Percentiles rank a stretch among this genome's conserved stretches.
phyloP scores from a whole-genome alignment of 2,113 vertebrate genomes.

The Romanogobio albipinnatus region DNA sequence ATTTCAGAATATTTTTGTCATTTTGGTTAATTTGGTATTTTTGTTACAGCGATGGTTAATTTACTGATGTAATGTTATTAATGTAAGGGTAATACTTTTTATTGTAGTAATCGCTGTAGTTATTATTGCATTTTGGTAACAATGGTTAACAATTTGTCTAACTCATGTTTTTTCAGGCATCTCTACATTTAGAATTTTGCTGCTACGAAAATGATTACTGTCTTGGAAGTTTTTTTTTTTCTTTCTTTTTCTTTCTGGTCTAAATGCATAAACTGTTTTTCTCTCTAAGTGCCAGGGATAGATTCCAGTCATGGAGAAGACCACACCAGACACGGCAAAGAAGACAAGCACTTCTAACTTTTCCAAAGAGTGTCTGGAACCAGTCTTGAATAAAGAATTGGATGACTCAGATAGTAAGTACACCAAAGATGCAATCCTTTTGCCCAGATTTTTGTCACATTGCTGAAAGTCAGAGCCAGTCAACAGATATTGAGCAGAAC shows the following conservation, averaged over 20 bases:
- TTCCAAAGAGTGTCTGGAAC: not conserved
- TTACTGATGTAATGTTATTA: not conserved
- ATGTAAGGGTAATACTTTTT: not conserved
- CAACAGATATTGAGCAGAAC: not conserved
- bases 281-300: not conserved
- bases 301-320: slow-evolving; percentile 32
- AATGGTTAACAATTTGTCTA: not conserved
- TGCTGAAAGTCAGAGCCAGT: not conserved
- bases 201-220: not conserved
- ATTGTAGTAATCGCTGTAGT: not conserved
- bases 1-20: not conserved
- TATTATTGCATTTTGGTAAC: not conserved
- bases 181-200: not conserved
- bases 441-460: not conserved
- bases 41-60: not conserved
- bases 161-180: not conserved
- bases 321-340: slow-evolving; percentile 11
- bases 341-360: not conserved
- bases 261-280: not conserved
- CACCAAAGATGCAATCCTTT: not conserved
- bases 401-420: slow-evolving; percentile 25
- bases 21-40: not conserved
- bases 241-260: not conserved
- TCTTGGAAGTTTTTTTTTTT: not conserved
- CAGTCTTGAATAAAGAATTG: not conserved